These are phyloP conservation scores for Azorinus chamasolen DNA, from an alignment of 2,888 invertebrate species.

Conservation along the genomic window DNA sequence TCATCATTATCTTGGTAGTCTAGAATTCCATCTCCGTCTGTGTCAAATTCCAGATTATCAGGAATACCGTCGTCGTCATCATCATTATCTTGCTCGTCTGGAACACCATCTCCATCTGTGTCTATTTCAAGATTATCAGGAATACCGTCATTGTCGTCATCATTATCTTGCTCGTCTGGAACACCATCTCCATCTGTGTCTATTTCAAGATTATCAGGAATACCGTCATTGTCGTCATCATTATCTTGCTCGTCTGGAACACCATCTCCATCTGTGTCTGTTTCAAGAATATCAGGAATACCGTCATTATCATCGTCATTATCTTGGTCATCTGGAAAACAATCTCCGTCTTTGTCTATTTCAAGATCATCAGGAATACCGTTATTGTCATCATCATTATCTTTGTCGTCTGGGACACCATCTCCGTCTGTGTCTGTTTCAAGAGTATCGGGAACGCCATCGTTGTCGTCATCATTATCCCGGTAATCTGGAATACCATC, in stretches of 20 bases:
- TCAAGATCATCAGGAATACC: conserved; percentile 77
- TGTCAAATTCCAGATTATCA: conserved; percentile 64
- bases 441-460: conserved; percentile 80
- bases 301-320: conserved; percentile 78
- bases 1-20: conserved; percentile 68
- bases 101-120: conserved; percentile 79
- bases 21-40: conserved; percentile 80
- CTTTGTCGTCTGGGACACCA: conserved; percentile 72
- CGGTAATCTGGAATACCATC: too few species aligned
- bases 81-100: conserved; percentile 73
- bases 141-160: conserved; percentile 69
- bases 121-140: conserved; percentile 67
- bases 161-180: conserved; percentile 67
- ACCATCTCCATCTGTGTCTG: conserved; percentile 82
- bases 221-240: conserved; percentile 81
- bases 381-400: conserved; percentile 78
- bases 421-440: conserved; percentile 82
- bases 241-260: conserved; percentile 77
- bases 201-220: conserved; percentile 77
- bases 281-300: conserved; percentile 79
- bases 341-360: conserved; percentile 81
- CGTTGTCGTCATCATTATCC: conserved; percentile 81
- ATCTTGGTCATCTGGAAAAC: conserved; percentile 75
- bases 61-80: conserved; percentile 80
- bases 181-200: conserved; percentile 78